phyloP scores from a whole-genome alignment of 2,113 vertebrate species.

The Gobio gobio region DNA sequence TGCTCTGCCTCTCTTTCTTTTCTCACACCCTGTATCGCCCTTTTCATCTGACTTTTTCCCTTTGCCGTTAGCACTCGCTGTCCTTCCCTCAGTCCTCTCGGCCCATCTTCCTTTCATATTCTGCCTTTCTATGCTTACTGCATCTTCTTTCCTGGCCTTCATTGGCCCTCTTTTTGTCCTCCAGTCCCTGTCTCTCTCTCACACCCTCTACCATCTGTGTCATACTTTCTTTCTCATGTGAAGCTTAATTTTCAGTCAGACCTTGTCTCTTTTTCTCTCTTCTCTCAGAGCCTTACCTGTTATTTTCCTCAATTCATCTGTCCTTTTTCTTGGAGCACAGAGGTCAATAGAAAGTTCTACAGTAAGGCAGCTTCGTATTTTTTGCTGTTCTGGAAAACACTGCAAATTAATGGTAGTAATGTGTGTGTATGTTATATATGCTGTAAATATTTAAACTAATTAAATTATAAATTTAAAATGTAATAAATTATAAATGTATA shows the following conservation, averaged over 20 bases:
- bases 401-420: slow-evolving; percentile 11
- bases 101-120: slow-evolving; percentile 36
- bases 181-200: background rate
- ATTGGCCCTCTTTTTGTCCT: slow-evolving; percentile 40
- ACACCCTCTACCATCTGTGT: slow-evolving; percentile 34
- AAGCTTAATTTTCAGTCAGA: slow-evolving; percentile 37
- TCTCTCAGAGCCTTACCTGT: slow-evolving; percentile 31
- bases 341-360: slow-evolving; percentile 54
- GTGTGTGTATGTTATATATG: too few relatives aligned
- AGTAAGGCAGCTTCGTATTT: slow-evolving; percentile 29
- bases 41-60: slow-evolving; percentile 64
- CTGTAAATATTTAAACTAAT: too few relatives aligned
- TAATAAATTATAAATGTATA: too few relatives aligned
- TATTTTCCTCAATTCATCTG: slow-evolving; percentile 19
- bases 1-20: slow-evolving; percentile 23
- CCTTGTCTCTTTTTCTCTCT: slow-evolving; percentile 27
- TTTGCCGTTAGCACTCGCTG: slow-evolving; percentile 21
- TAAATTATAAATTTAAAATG: too few relatives aligned
- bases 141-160: slow-evolving; percentile 35
- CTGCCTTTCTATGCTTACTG: slow-evolving; percentile 29
- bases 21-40: slow-evolving; percentile 12
- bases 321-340: slow-evolving; percentile 42
- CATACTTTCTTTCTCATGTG: slow-evolving; percentile 31
- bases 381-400: background rate
- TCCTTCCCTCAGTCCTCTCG: slow-evolving; percentile 38